Evolutionary conservation across 1,140 invertebrate species (phyloP).

Genomic region (Eciton burchellii): DNA sequence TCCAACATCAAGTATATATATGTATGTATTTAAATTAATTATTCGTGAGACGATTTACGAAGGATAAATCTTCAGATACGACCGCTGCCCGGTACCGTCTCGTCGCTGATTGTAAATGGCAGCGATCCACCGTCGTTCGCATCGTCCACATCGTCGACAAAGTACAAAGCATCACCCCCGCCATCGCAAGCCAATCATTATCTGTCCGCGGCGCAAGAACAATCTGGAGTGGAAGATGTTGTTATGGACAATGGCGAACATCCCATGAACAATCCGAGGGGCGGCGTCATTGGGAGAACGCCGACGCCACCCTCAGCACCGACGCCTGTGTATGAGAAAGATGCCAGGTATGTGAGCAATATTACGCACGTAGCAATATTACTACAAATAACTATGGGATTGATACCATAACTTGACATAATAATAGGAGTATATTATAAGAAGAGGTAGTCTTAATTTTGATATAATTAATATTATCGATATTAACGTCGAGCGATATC

Average conservation of each 20-base stretch:
- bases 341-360: conserved; percentile 54
- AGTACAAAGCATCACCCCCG: conserved; percentile 22
- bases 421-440: too few species aligned
- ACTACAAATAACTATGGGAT: not conserved
- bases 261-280: conserved; percentile 75
- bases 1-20: too few species aligned
- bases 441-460: not conserved
- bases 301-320: conserved; percentile 77
- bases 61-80: conserved; percentile 59
- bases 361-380: conserved; percentile 5
- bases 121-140: conserved; percentile 23
- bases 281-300: conserved; percentile 80
- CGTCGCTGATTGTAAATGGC: conserved; percentile 60
- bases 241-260: conserved; percentile 13
- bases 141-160: conserved; percentile 3
- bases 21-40: too few species aligned
- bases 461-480: not conserved
- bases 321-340: conserved; percentile 71
- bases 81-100: conserved; percentile 36
- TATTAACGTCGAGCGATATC: not conserved
- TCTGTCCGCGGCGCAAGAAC: conserved; percentile 50
- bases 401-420: too few species aligned
- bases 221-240: conserved; percentile 6
- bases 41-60: too few species aligned
- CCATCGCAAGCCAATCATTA: conserved; percentile 33